A percentile compares a stretch with the other conserved stretches of the same genome.
Evolutionary conservation across 2,113 vertebrate species (phyloP).

Genomic region (Chaenocephalus aceratus): DNA sequence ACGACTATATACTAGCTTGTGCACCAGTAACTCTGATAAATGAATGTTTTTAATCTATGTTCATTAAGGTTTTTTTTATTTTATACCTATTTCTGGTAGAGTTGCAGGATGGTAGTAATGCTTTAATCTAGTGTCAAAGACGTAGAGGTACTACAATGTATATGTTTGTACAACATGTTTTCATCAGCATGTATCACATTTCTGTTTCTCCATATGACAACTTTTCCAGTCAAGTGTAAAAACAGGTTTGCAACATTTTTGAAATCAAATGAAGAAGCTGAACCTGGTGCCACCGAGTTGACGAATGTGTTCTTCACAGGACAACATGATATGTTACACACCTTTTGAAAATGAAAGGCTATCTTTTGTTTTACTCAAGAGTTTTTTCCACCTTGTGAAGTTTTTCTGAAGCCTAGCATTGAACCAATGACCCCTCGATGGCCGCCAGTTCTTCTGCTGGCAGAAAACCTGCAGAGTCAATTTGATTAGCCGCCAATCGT

Average conservation of each 20-base stretch:
- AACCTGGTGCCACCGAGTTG: background rate
- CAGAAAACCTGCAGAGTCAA: slow-evolving; percentile 77
- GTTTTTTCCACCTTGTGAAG: slow-evolving; percentile 15
- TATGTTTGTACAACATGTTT: background rate
- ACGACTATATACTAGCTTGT: background rate
- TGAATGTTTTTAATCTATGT: background rate
- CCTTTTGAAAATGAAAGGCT: background rate
- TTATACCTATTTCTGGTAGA: background rate
- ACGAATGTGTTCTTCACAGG: background rate
- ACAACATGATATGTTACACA: background rate
- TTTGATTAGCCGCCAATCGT: slow-evolving; percentile 79
- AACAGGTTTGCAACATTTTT: background rate
- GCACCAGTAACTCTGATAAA: background rate
- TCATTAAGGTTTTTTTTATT: too few relatives aligned
- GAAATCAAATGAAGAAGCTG: background rate
- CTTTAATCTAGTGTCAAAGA: background rate
- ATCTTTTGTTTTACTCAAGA: background rate
- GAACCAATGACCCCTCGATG: slow-evolving; percentile 73
- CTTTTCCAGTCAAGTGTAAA: background rate
- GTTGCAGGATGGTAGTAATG: background rate
- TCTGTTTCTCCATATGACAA: background rate
- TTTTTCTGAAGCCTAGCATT: slow-evolving; percentile 47
- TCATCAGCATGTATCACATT: background rate
- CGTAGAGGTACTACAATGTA: background rate
- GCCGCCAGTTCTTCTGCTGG: slow-evolving; percentile 59